Evolutionary conservation across 2,797 vertebrate species (phyloP).

Genomic region (Sciaenops ocellatus): DNA sequence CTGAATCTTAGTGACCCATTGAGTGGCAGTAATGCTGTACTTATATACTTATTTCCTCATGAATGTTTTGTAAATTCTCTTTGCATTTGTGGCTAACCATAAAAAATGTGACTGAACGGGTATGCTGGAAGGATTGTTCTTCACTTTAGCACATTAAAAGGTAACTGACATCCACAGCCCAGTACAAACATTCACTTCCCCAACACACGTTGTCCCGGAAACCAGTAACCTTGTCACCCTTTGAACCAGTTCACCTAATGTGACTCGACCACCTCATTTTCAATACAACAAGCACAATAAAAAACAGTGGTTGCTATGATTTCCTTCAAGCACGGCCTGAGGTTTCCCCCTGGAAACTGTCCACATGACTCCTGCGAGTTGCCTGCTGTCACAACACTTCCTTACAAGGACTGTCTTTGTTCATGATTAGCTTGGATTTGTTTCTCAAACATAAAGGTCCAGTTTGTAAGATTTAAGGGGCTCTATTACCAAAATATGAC

Average conservation of each 20-base stretch:
- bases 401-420: slow-evolving; percentile 18
- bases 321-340: neutral
- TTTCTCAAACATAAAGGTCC: neutral
- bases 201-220: no score
- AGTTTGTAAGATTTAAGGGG: no score
- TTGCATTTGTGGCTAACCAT: neutral
- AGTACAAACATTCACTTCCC: neutral
- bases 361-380: slow-evolving; percentile 32
- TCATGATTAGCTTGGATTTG: neutral
- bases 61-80: neutral
- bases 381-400: neutral
- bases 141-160: neutral
- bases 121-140: neutral
- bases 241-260: neutral
- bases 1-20: neutral
- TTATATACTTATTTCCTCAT: neutral
- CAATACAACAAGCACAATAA: neutral
- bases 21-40: neutral
- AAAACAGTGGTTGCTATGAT: neutral
- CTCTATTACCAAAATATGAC: no score
- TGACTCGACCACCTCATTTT: neutral
- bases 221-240: neutral
- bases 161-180: neutral
- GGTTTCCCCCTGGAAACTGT: neutral
- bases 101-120: neutral